These are phyloP conservation scores for Oenanthe melanoleuca DNA, from an alignment of 2,113 vertebrate genomes.

Conservation along the genomic window DNA sequence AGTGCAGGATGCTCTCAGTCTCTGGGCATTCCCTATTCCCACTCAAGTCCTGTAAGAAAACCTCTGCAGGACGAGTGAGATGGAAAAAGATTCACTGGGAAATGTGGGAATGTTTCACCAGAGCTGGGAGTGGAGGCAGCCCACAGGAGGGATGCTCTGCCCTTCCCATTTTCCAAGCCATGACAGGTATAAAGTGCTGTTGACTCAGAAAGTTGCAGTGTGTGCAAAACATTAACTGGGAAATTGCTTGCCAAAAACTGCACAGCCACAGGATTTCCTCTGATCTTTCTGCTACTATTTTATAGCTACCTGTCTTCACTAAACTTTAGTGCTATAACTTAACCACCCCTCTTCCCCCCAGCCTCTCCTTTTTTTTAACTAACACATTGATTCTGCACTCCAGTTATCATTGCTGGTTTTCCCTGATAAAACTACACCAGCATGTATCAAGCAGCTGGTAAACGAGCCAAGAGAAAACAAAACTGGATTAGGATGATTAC, in stretches of 20 bases:
- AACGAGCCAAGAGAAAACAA: background rate
- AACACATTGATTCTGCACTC: background rate
- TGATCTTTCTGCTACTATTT: background rate
- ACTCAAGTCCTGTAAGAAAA: background rate
- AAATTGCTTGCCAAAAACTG: background rate
- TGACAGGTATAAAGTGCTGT: background rate
- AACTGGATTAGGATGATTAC: background rate
- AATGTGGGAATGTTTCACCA: background rate
- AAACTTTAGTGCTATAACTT: background rate
- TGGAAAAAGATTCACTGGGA: background rate
- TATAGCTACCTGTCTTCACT: background rate
- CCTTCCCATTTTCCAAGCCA: background rate
- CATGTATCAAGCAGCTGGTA: background rate
- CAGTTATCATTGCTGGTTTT: background rate
- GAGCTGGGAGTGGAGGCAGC: background rate
- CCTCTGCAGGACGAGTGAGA: background rate
- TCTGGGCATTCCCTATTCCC: background rate
- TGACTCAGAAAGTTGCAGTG: background rate
- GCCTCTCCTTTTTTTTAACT: background rate
- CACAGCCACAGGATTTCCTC: background rate
- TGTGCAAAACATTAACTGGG: background rate
- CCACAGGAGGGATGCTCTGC: background rate
- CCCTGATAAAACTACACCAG: background rate
- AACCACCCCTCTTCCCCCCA: background rate
- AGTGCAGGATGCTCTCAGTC: background rate